phyloP scores from a whole-genome alignment of 2,113 vertebrate genomes.

The Thryonomys swinderianus region DNA sequence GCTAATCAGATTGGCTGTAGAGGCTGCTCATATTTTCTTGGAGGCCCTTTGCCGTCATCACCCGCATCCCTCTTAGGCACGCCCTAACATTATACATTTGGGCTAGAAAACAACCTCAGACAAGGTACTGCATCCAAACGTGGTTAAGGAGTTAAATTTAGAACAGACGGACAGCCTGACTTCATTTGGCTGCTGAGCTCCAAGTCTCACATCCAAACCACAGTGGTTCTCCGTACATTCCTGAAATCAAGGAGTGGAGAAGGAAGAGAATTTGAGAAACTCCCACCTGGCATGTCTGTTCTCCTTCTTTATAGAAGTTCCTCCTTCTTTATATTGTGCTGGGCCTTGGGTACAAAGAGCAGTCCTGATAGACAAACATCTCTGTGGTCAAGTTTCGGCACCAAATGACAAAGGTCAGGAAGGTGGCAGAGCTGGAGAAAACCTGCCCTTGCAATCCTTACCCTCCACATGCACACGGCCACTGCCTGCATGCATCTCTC shows the following conservation, averaged over 20 bases:
- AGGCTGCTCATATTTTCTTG: constrained; percentile 62
- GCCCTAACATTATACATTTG: constrained; percentile 78
- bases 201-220: constrained; percentile 77
- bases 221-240: constrained; percentile 78
- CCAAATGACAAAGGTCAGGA: not conserved
- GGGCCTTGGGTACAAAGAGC: not conserved
- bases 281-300: constrained; percentile 62
- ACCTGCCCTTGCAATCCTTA: not conserved
- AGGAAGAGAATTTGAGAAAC: constrained; percentile 43
- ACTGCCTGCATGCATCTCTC: not conserved
- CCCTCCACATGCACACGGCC: not conserved
- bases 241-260: constrained; percentile 68
- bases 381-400: not conserved
- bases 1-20: constrained; percentile 63
- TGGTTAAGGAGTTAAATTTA: constrained; percentile 82
- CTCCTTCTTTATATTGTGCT: not conserved
- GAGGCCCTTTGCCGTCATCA: constrained; percentile 53
- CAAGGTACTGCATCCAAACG: constrained; percentile 79
- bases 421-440: not conserved
- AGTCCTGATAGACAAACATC: not conserved
- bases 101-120: constrained; percentile 80
- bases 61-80: constrained; percentile 59
- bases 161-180: constrained; percentile 79
- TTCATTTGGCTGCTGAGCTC: constrained; percentile 76
- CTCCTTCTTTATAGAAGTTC: not conserved